phyloP scores from a whole-genome alignment of 1,140 invertebrate genomes.

The Steinernema feltiae region DNA sequence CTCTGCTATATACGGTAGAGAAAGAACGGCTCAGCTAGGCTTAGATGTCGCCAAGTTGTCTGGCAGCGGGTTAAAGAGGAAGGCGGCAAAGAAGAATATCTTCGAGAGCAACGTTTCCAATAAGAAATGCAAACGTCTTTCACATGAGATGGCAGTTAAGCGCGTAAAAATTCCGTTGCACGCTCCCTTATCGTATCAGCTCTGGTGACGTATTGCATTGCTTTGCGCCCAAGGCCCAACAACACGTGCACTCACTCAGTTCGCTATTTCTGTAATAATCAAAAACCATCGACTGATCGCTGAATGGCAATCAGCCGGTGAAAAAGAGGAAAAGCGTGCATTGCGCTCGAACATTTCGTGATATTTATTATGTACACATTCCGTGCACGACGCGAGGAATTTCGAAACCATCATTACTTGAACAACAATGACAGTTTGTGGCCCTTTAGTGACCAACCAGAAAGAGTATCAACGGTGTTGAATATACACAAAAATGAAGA shows the following conservation, averaged over 20 bases:
- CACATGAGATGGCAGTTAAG: too few relatives aligned
- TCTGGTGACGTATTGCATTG: neutral
- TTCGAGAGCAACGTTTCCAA: too few relatives aligned
- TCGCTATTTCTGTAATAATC: neutral
- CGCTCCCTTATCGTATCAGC: neutral
- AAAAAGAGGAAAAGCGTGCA: too few relatives aligned
- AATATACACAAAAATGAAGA: neutral
- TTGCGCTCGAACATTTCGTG: neutral
- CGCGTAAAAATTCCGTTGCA: neutral
- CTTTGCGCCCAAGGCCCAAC: neutral
- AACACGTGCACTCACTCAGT: constrained; percentile 10
- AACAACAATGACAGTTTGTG: neutral
- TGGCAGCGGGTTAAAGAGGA: too few relatives aligned
- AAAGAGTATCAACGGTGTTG: neutral
- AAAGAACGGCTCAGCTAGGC: too few relatives aligned
- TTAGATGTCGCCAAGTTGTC: too few relatives aligned
- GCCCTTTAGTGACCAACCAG: neutral
- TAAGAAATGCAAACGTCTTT: too few relatives aligned
- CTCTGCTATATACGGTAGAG: too few relatives aligned
- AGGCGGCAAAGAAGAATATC: too few relatives aligned
- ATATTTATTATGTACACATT: constrained; percentile 8
- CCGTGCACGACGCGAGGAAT: neutral
- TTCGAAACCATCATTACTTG: neutral
- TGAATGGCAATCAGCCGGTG: too few relatives aligned
- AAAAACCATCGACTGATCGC: too few relatives aligned